Percentiles rank a stretch among this genome's conserved stretches.
Evolutionary conservation across 1,140 invertebrate genomes (phyloP).

Genomic region (Gerris buenoi): DNA sequence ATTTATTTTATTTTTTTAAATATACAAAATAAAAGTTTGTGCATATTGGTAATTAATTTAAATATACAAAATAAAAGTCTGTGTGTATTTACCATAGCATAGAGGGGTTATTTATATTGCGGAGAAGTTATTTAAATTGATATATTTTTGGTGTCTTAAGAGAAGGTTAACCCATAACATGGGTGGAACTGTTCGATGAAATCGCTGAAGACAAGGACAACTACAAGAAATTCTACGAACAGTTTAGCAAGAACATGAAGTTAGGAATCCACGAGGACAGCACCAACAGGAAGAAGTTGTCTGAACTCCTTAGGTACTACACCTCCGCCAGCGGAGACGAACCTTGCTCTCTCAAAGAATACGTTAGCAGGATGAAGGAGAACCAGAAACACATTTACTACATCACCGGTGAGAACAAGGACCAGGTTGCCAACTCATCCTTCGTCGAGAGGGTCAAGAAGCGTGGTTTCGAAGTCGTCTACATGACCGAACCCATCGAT

Average conservation of each 20-base stretch:
- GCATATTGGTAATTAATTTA: too few relatives aligned
- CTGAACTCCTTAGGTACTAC: conserved; percentile 86
- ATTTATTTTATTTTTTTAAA: too few relatives aligned
- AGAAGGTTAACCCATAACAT: conserved; percentile 97
- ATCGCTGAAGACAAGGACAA: conserved; percentile 88
- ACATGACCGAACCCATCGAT: conserved; percentile 98
- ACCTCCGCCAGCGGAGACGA: conserved; percentile 92
- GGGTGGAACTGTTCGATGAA: conserved; percentile 90
- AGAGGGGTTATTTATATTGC: conserved; percentile 95
- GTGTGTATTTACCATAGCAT: conserved; percentile 98
- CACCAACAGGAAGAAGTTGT: conserved; percentile 82
- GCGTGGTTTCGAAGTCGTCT: conserved; percentile 92
- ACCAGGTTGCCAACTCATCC: conserved; percentile 86
- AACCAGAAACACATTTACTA: conserved; percentile 97
- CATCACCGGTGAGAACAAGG: conserved; percentile 91
- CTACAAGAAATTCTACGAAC: too few relatives aligned
- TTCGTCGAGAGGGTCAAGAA: conserved; percentile 96
- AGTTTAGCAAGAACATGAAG: conserved; percentile 96
- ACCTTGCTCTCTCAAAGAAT: conserved; percentile 81
- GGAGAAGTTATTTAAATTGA: conserved; percentile 95
- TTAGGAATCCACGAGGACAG: conserved; percentile 95
- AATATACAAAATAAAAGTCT: conserved; percentile 96
- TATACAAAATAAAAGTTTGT: too few relatives aligned
- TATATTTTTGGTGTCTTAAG: conserved; percentile 93
- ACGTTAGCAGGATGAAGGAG: conserved; percentile 94